These are phyloP conservation scores for Collichthys lucidus DNA, from an alignment of 2,113 vertebrate species.

Conservation along the genomic window DNA sequence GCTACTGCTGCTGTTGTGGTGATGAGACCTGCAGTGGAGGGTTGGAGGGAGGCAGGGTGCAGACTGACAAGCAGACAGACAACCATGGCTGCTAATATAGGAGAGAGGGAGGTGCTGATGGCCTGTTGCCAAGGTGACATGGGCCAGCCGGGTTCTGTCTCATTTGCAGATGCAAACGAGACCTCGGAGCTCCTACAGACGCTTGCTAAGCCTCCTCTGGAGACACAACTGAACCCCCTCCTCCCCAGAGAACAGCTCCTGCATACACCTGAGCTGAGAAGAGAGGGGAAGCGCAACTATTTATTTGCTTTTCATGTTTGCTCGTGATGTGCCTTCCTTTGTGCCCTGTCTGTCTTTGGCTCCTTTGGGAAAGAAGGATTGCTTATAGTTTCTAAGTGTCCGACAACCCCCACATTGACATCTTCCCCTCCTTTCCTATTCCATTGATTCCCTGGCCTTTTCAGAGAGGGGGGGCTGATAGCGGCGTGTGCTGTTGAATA, in stretches of 20 bases:
- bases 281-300: slow-evolving; percentile 61
- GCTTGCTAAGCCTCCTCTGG: slow-evolving; percentile 70
- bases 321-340: slow-evolving; percentile 69
- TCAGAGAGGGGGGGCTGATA: slow-evolving; percentile 72
- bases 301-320: slow-evolving; percentile 79
- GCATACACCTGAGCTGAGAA: slow-evolving; percentile 71
- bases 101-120: slow-evolving; percentile 79
- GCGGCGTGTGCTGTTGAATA: slow-evolving; percentile 75
- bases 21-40: slow-evolving; percentile 59
- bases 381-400: slow-evolving; percentile 71
- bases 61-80: slow-evolving; percentile 82
- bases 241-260: slow-evolving; percentile 63
- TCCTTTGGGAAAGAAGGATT: slow-evolving; percentile 69
- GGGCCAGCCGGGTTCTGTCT: slow-evolving; percentile 80
- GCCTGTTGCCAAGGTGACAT: slow-evolving; percentile 85
- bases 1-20: slow-evolving; percentile 46
- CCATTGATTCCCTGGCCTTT: slow-evolving; percentile 79
- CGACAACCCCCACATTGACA: slow-evolving; percentile 75
- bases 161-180: slow-evolving; percentile 86
- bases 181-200: slow-evolving; percentile 70
- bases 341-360: slow-evolving; percentile 55
- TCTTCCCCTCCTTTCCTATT: slow-evolving; percentile 67
- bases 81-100: slow-evolving; percentile 74
- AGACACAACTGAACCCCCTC: slow-evolving; percentile 63
- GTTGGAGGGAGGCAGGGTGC: slow-evolving; percentile 67